Conservation (phyloP, 2,888 invertebrate species). For the Diogma glabrata region DNA sequence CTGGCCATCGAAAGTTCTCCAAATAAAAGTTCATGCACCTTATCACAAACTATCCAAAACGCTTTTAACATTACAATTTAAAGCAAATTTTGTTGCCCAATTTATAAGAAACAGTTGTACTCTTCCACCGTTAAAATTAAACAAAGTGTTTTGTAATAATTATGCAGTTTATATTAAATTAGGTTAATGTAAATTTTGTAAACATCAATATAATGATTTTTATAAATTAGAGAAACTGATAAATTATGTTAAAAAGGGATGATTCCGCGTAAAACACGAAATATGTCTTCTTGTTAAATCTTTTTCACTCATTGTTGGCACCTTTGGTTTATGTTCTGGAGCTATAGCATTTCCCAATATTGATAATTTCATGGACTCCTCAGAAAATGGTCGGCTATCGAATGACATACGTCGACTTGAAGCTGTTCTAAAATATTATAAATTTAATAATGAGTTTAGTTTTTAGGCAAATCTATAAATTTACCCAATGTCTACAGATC, state of each 20-base stretch:
- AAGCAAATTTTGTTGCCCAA: too few species aligned
- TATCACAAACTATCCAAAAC: too few species aligned
- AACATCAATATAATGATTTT: too few species aligned
- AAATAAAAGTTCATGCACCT: too few species aligned
- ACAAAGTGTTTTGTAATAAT: too few species aligned
- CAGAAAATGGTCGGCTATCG: slow-evolving; percentile 17
- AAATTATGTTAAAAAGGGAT: slow-evolving; percentile 4
- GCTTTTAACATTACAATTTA: too few species aligned
- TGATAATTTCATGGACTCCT: slow-evolving; percentile 28
- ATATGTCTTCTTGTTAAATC: slow-evolving; percentile 37
- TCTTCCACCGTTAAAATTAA: too few species aligned
- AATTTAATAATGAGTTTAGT: neutral
- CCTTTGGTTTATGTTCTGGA: slow-evolving; percentile 44
- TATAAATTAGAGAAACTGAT: too few species aligned
- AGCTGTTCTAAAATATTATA: slow-evolving; percentile 16
- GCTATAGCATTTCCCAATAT: slow-evolving; percentile 45
- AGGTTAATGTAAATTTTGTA: too few species aligned
- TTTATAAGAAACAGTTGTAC: too few species aligned
- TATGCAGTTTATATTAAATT: too few species aligned
- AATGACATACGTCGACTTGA: slow-evolving; percentile 17
- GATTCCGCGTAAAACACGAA: slow-evolving; percentile 6
- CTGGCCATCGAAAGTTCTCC: too few species aligned
- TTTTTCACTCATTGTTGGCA: slow-evolving; percentile 45
- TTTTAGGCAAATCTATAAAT: neutral
- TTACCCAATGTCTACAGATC: slow-evolving; percentile 20